phyloP scores from a whole-genome alignment of 2,113 vertebrate species.

The Corydoras maculifer region DNA sequence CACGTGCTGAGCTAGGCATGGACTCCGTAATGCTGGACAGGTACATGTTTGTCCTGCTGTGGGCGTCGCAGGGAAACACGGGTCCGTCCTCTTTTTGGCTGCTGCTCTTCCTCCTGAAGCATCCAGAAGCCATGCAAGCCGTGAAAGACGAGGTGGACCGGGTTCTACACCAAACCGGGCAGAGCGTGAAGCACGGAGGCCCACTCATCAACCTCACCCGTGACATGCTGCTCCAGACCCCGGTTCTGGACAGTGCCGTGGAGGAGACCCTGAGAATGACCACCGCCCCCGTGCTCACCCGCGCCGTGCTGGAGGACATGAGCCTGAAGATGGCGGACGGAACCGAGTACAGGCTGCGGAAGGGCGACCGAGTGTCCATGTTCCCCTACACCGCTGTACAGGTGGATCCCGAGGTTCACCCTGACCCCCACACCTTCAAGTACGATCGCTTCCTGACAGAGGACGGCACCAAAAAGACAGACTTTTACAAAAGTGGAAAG shows the following conservation, averaged over 20 bases:
- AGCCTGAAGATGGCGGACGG: slow-evolving; percentile 64
- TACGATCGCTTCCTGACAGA: slow-evolving; percentile 77
- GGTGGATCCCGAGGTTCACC: slow-evolving; percentile 79
- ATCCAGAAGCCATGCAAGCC: slow-evolving; percentile 78
- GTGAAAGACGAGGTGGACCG: slow-evolving; percentile 68
- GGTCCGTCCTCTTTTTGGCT: slow-evolving; percentile 84
- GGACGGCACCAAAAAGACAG: slow-evolving; percentile 67
- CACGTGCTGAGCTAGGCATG: slow-evolving; percentile 53
- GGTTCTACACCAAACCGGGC: slow-evolving; percentile 58
- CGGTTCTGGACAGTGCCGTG: slow-evolving; percentile 78
- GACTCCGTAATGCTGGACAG: slow-evolving; percentile 64
- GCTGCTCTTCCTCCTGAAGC: slow-evolving; percentile 79
- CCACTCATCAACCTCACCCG: slow-evolving; percentile 58
- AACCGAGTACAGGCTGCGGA: slow-evolving; percentile 61
- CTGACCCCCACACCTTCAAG: slow-evolving; percentile 72
- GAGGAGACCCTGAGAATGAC: slow-evolving; percentile 82
- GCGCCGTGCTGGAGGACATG: slow-evolving; percentile 66
- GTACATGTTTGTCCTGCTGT: slow-evolving; percentile 83
- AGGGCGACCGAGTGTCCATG: slow-evolving; percentile 72
- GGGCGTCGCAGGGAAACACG: slow-evolving; percentile 87
- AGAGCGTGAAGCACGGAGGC: slow-evolving; percentile 52
- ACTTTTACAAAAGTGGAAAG: slow-evolving; percentile 81
- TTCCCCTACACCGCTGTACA: slow-evolving; percentile 80
- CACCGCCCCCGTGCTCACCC: slow-evolving; percentile 66
- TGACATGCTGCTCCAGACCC: slow-evolving; percentile 66